phyloP scores from a whole-genome alignment of 1,140 invertebrate species.

The Augochlora pura region DNA sequence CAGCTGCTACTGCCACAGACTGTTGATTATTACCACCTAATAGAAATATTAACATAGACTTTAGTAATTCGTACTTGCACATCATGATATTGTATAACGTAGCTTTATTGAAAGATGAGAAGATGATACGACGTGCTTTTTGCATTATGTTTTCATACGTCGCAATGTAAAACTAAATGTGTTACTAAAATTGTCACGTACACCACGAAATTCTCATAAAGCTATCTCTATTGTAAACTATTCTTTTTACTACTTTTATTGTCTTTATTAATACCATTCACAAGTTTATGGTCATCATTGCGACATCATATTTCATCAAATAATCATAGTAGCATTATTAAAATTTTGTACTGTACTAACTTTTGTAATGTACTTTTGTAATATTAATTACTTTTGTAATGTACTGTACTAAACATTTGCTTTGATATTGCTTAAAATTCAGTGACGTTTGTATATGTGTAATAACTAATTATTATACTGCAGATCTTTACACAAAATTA shows the following conservation, averaged over 20 bases:
- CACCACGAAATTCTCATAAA: too few relatives aligned
- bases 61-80: not conserved
- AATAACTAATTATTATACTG: not conserved
- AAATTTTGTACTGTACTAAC: too few relatives aligned
- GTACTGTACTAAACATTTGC: not conserved
- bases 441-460: not conserved
- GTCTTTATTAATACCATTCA: too few relatives aligned
- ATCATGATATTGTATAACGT: not conserved
- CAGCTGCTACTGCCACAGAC: constrained; percentile 64
- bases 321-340: too few relatives aligned
- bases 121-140: constrained; percentile 23
- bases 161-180: not conserved
- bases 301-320: too few relatives aligned
- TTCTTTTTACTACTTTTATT: too few relatives aligned
- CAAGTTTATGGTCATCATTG: too few relatives aligned
- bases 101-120: not conserved
- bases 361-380: too few relatives aligned
- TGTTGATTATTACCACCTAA: constrained; percentile 67
- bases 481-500: too few relatives aligned
- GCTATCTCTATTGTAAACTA: too few relatives aligned
- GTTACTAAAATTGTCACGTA: too few relatives aligned
- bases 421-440: not conserved
- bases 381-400: too few relatives aligned
- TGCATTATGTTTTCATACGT: not conserved
- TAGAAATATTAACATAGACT: constrained; percentile 44